A percentile compares a stretch with the other conserved stretches of the same genome.
phyloP scores from a whole-genome alignment of 2,888 invertebrate species.

The Cremastobaeus sp. region DNA sequence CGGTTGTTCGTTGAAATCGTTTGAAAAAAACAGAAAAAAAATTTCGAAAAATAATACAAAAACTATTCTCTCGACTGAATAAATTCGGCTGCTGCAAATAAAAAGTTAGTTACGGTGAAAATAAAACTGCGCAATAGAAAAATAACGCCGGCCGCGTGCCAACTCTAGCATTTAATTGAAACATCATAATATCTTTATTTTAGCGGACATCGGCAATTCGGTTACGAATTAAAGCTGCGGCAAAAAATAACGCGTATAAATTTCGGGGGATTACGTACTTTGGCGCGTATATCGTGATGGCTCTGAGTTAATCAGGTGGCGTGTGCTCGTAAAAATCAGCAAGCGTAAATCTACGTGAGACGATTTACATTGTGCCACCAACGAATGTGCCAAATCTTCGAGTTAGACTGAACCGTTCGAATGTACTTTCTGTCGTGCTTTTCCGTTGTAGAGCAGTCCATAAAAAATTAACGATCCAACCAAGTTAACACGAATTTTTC shows the following conservation, averaged over 20 bases:
- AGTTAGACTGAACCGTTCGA: conserved; percentile 44
- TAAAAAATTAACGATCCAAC: background rate
- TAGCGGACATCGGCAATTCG: conserved; percentile 25
- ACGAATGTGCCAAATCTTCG: conserved; percentile 64
- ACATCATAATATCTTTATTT: conserved; percentile 46
- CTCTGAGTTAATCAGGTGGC: conserved; percentile 53
- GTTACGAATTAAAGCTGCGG: conserved; percentile 8
- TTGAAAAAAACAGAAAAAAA: too few relatives aligned
- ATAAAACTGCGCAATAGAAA: too few relatives aligned
- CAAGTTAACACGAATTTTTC: background rate
- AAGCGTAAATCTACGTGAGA: conserved; percentile 50
- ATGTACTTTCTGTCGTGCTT: conserved; percentile 26
- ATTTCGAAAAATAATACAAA: too few relatives aligned
- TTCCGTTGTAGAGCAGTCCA: conserved; percentile 4
- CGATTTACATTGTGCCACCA: conserved; percentile 58
- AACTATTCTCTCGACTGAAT: too few relatives aligned
- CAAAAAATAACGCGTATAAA: conserved; percentile 45
- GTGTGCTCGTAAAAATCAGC: conserved; percentile 54
- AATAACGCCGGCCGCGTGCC: too few relatives aligned
- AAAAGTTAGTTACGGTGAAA: too few relatives aligned
- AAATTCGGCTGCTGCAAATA: too few relatives aligned
- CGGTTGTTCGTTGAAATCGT: too few relatives aligned
- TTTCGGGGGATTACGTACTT: conserved; percentile 53
- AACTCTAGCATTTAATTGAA: conserved; percentile 49
- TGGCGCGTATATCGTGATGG: conserved; percentile 47